Conservation (phyloP, 2,113 vertebrate genomes). For the Pyrgilauda ruficollis region DNA sequence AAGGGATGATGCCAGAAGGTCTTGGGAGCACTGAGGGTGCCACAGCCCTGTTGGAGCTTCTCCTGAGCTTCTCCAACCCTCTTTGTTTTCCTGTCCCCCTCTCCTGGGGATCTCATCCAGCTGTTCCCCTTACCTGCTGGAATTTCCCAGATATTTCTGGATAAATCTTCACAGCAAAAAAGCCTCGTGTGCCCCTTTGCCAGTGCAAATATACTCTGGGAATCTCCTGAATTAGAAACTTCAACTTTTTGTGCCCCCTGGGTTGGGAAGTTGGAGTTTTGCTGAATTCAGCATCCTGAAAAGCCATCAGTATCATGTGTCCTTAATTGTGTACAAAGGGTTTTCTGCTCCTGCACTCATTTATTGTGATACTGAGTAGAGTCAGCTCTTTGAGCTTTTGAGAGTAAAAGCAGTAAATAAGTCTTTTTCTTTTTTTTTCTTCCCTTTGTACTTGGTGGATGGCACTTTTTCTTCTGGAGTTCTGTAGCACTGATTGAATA, state of each 20-base stretch:
- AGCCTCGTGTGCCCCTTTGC: not conserved
- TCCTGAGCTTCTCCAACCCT: not conserved
- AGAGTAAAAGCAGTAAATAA: not conserved
- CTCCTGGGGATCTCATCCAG: not conserved
- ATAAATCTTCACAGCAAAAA: not conserved
- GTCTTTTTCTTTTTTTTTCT: fast-evolving
- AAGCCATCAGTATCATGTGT: not conserved
- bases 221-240: not conserved
- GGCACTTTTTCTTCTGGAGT: not conserved
- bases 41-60: not conserved
- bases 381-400: not conserved
- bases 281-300: not conserved
- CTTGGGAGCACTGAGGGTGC: not conserved
- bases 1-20: not conserved
- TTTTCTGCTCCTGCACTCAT: not conserved
- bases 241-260: not conserved
- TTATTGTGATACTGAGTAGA: not conserved
- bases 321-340: not conserved
- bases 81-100: not conserved
- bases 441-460: not conserved
- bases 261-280: not conserved
- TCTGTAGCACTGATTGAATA: not conserved
- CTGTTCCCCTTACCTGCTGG: not conserved
- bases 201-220: not conserved
- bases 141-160: not conserved